A percentile compares a stretch with the other conserved stretches of the same genome.
These are phyloP conservation scores for Leptopilina syphax DNA, from an alignment of 2,888 invertebrate species.

Conservation along the genomic window DNA sequence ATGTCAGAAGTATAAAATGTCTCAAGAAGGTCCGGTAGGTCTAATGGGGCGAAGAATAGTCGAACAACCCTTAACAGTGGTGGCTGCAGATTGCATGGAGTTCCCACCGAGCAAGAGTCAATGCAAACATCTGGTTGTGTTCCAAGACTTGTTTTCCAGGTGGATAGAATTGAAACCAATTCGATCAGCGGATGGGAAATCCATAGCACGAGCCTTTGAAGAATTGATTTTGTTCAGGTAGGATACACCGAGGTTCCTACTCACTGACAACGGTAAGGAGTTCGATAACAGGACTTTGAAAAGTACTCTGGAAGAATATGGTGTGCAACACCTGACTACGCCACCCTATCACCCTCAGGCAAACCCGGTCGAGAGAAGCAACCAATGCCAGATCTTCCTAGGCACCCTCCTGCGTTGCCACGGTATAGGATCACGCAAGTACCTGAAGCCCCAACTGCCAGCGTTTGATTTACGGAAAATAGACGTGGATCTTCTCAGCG, in stretches of 20 bases:
- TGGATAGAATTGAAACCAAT: slow-evolving; percentile 23
- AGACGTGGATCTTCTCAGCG: too few species aligned
- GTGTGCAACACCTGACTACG: neutral
- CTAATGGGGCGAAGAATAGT: slow-evolving; percentile 1
- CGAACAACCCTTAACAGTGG: slow-evolving; percentile 23
- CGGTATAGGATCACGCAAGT: too few species aligned
- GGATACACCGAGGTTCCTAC: neutral
- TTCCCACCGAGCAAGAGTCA: slow-evolving; percentile 20
- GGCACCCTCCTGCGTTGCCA: too few species aligned
- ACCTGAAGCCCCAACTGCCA: too few species aligned
- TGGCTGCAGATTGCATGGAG: slow-evolving; percentile 26
- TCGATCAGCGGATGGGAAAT: slow-evolving; percentile 1
- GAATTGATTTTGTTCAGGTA: slow-evolving; percentile 24
- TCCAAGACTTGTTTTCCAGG: slow-evolving; percentile 29
- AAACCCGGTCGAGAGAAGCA: neutral
- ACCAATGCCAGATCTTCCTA: too few species aligned
- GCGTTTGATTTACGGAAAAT: too few species aligned
- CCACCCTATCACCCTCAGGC: neutral
- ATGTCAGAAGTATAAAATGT: slow-evolving; percentile 1
- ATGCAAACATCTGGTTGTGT: slow-evolving; percentile 10
- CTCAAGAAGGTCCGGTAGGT: slow-evolving; percentile 10
- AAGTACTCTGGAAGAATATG: neutral
- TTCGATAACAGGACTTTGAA: neutral
- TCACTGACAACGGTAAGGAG: neutral
- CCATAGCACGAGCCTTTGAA: slow-evolving; percentile 14